Conservation (phyloP, 2,888 invertebrate species). For the Luperina nickerlii region DNA sequence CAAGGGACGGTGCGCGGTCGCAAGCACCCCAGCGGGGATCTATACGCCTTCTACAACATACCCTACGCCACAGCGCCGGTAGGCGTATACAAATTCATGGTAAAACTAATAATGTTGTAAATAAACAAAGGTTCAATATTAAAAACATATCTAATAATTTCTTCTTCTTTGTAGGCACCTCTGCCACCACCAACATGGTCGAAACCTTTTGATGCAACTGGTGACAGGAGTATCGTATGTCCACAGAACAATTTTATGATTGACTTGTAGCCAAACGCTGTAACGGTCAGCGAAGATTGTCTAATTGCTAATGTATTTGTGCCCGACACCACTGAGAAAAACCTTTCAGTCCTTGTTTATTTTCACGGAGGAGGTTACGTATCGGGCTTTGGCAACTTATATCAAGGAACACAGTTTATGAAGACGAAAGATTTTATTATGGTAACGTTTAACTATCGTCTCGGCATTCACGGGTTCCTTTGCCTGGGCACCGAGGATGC, state of each 20-base stretch:
- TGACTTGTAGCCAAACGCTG: background rate
- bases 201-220: slow-evolving; percentile 67
- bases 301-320: slow-evolving; percentile 80
- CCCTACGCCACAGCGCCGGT: slow-evolving; percentile 76
- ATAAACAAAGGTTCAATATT: too few species aligned
- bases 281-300: slow-evolving; percentile 75
- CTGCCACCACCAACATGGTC: slow-evolving; percentile 63
- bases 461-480: too few species aligned
- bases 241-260: slow-evolving; percentile 60
- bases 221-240: slow-evolving; percentile 68
- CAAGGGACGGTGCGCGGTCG: slow-evolving; percentile 74
- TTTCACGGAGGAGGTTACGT: slow-evolving; percentile 75
- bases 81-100: slow-evolving; percentile 74
- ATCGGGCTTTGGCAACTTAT: slow-evolving; percentile 46
- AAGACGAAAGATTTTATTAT: slow-evolving; percentile 37
- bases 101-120: slow-evolving; percentile 28
- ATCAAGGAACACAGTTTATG: slow-evolving; percentile 28
- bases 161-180: slow-evolving; percentile 46
- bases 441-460: too few species aligned
- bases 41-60: slow-evolving; percentile 73
- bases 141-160: too few species aligned
- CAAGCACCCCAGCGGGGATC: slow-evolving; percentile 59
- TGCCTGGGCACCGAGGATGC: too few species aligned
- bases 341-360: slow-evolving; percentile 71
- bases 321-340: slow-evolving; percentile 72